A percentile compares a stretch with the other conserved stretches of the same genome.
Evolutionary conservation across 2,113 vertebrate species (phyloP).

Genomic region (Zosterops lateralis): DNA sequence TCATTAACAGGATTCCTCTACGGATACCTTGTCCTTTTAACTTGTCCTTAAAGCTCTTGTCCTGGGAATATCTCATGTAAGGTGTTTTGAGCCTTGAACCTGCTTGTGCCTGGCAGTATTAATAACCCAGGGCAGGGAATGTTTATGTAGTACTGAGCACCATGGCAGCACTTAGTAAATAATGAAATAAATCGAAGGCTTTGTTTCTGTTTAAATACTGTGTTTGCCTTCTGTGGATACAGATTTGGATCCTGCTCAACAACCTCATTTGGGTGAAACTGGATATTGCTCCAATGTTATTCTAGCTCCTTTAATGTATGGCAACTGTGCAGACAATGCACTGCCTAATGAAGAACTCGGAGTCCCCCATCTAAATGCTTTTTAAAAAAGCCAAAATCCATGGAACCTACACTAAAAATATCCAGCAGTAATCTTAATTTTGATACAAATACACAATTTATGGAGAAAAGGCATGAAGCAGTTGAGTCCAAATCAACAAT

Average conservation of each 20-base stretch:
- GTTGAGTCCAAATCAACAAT: neutral
- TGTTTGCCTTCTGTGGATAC: slow-evolving; percentile 29
- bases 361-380: neutral
- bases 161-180: slow-evolving; percentile 47
- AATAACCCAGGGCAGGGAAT: neutral
- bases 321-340: neutral
- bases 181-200: slow-evolving; percentile 45
- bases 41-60: neutral
- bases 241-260: slow-evolving; percentile 34
- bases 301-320: neutral
- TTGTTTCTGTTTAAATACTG: slow-evolving; percentile 31
- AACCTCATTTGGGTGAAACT: slow-evolving; percentile 32
- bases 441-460: neutral
- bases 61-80: neutral
- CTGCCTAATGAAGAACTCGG: neutral
- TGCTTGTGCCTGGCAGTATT: neutral
- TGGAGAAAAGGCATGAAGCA: neutral
- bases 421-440: neutral
- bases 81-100: neutral
- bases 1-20: neutral
- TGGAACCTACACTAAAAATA: neutral
- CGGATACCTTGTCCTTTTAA: neutral
- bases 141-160: slow-evolving; percentile 39
- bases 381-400: neutral
- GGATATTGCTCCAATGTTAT: neutral